These are phyloP conservation scores for Falco novaeseelandiae DNA, from an alignment of 2,797 vertebrate genomes.

Conservation along the genomic window DNA sequence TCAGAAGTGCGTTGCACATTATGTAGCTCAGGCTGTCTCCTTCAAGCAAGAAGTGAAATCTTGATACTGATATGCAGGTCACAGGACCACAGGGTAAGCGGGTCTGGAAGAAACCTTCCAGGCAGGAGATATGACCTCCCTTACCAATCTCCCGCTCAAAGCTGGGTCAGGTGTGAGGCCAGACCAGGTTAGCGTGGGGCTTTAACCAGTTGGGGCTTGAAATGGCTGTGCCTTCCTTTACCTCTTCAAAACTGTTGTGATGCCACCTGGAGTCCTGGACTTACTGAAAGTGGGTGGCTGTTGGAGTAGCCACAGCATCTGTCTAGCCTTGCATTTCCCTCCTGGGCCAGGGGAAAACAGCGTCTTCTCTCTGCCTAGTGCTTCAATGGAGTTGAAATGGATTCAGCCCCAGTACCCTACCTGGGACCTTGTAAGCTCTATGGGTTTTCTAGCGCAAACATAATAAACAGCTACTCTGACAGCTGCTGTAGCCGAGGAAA, in stretches of 20 bases:
- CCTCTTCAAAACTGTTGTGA: not conserved
- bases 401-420: not conserved
- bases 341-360: not conserved
- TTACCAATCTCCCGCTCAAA: not conserved
- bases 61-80: not conserved
- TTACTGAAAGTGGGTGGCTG: not conserved
- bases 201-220: not conserved
- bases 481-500: not conserved
- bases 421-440: not conserved
- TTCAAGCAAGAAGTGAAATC: not conserved
- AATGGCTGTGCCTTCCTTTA: not conserved
- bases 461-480: not conserved
- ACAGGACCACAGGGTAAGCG: not conserved
- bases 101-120: not conserved
- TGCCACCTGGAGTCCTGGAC: not conserved
- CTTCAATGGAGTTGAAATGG: not conserved
- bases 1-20: not conserved
- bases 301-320: not conserved
- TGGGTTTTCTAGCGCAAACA: not conserved
- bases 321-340: not conserved
- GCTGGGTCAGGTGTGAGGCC: not conserved
- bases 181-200: not conserved
- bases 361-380: not conserved
- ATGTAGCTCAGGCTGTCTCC: not conserved
- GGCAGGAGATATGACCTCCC: not conserved